Percentiles rank a stretch among this genome's conserved stretches.
These are phyloP conservation scores for Atrichornis clamosus DNA, from an alignment of 2,113 vertebrate genomes.

Conservation along the genomic window DNA sequence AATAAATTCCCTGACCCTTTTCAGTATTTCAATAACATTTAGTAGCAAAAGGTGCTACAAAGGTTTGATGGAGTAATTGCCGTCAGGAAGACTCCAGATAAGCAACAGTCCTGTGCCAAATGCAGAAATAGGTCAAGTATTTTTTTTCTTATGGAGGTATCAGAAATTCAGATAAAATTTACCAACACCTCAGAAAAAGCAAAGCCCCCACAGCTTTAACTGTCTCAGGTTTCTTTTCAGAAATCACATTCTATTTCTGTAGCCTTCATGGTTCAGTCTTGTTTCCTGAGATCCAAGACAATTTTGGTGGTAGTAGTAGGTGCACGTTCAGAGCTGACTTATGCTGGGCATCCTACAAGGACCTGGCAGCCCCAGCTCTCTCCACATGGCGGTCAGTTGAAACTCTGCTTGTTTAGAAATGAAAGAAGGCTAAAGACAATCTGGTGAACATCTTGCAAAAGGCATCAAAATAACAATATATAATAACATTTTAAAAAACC, in stretches of 20 bases:
- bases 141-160: neutral
- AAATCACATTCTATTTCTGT: neutral
- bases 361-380: neutral
- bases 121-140: neutral
- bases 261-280: neutral
- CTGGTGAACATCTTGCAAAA: neutral
- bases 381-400: fast-evolving
- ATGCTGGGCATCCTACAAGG: neutral
- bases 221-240: neutral
- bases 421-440: neutral
- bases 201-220: neutral
- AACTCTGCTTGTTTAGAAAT: neutral
- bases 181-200: neutral
- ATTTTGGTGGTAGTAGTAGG: neutral
- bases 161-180: neutral
- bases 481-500: neutral
- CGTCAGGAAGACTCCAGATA: neutral
- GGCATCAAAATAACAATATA: neutral
- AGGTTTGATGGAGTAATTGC: neutral
- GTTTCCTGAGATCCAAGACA: neutral
- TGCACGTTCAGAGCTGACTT: neutral
- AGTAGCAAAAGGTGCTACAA: neutral
- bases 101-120: neutral
- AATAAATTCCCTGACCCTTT: neutral
- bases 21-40: neutral